phyloP scores from a whole-genome alignment of 2,797 vertebrate genomes.

The Neoniphon sammara region DNA sequence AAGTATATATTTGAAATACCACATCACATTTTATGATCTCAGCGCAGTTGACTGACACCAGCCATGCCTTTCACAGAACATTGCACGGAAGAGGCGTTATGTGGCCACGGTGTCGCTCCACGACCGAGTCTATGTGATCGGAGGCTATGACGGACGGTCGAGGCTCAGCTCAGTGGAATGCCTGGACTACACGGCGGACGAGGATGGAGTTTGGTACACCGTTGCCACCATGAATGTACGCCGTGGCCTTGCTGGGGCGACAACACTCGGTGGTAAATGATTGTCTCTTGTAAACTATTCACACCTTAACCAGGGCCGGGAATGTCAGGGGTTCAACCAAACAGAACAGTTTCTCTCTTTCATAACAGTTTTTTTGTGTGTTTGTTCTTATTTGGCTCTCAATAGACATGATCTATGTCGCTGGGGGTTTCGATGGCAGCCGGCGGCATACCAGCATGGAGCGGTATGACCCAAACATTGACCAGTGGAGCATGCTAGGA shows the following conservation, averaged over 20 bases:
- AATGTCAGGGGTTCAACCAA: not conserved
- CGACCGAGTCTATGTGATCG: slow-evolving; percentile 96
- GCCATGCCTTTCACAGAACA: slow-evolving; percentile 84
- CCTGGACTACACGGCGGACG: slow-evolving; percentile 94
- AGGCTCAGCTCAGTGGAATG: slow-evolving; percentile 98
- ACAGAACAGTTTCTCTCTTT: not conserved
- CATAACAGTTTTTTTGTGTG: not conserved
- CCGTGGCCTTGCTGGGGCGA: slow-evolving; percentile 94
- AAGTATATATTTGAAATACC: slow-evolving; percentile 68
- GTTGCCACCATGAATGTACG: slow-evolving; percentile 98
- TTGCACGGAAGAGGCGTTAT: slow-evolving; percentile 94
- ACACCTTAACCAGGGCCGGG: no score
- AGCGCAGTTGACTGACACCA: slow-evolving; percentile 13
- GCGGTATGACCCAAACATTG: slow-evolving; percentile 97
- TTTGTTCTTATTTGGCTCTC: not conserved
- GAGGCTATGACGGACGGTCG: slow-evolving; percentile 96
- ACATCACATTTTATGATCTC: not conserved
- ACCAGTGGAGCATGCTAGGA: slow-evolving; percentile 99
- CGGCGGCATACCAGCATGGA: slow-evolving; percentile 99
- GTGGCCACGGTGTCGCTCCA: slow-evolving; percentile 96
- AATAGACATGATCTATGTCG: slow-evolving; percentile 98
- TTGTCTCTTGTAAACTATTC: not conserved
- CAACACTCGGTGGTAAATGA: slow-evolving; percentile 91
- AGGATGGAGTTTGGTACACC: slow-evolving; percentile 98
- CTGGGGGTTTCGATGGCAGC: slow-evolving; percentile 96